Evolutionary conservation across 2,888 invertebrate species (phyloP).

Genomic region (Mactromeris polynyma): DNA sequence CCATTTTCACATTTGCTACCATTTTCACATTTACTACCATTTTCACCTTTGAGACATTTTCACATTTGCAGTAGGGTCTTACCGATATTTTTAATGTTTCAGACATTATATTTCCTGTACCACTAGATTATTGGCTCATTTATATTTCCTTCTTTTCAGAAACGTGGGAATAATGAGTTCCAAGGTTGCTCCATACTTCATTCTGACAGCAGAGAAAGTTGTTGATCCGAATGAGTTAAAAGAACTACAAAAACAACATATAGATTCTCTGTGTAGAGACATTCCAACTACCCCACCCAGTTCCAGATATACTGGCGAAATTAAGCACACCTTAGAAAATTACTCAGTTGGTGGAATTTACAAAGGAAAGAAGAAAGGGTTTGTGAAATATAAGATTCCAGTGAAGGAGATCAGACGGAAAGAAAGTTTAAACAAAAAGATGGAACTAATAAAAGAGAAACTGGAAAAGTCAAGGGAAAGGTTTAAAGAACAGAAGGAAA

Average conservation of each 20-base stretch:
- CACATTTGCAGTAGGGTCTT: too few relatives aligned
- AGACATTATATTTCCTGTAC: not conserved
- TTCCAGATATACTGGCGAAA: constrained; percentile 23
- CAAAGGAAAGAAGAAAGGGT: constrained; percentile 34
- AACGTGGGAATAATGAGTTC: constrained; percentile 62
- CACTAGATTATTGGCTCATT: not conserved
- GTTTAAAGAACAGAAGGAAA: constrained; percentile 53
- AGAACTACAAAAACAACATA: not conserved
- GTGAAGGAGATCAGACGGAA: constrained; percentile 50
- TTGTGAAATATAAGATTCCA: constrained; percentile 48
- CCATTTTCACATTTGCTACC: too few relatives aligned
- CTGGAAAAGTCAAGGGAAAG: constrained; percentile 73
- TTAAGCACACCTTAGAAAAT: not conserved
- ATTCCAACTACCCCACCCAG: constrained; percentile 33
- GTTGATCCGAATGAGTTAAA: constrained; percentile 36
- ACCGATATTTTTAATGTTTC: too few relatives aligned
- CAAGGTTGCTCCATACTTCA: constrained; percentile 71
- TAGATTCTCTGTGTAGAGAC: not conserved
- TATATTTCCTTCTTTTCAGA: constrained; percentile 33
- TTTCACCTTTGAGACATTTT: too few relatives aligned
- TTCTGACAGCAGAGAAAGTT: constrained; percentile 65
- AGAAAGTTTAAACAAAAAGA: constrained; percentile 61
- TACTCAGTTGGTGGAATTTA: not conserved
- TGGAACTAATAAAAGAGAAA: constrained; percentile 72
- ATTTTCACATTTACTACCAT: too few relatives aligned